Percentiles rank a stretch among this genome's conserved stretches.
phyloP scores from a whole-genome alignment of 2,888 invertebrate species.

The Cerceris rybyensis region DNA sequence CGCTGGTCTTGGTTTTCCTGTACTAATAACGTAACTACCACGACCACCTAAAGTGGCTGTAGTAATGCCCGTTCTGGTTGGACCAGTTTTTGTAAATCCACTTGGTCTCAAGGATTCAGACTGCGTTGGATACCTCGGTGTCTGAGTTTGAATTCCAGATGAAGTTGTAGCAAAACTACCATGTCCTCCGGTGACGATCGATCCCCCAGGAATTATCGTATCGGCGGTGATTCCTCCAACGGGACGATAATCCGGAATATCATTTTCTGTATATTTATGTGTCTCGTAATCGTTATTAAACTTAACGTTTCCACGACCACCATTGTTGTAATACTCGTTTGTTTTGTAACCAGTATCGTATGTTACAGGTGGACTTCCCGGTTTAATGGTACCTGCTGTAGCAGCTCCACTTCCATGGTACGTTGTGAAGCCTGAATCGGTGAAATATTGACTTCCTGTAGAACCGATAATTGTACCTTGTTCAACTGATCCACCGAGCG shows the following conservation, averaged over 20 bases:
- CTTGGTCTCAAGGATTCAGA: conserved; percentile 57
- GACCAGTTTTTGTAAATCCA: conserved; percentile 78
- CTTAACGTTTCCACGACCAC: conserved; percentile 72
- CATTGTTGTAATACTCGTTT: conserved; percentile 75
- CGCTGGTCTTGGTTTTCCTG: conserved; percentile 61
- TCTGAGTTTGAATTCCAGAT: conserved; percentile 33
- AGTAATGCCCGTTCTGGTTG: conserved; percentile 77
- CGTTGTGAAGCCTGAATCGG: conserved; percentile 21
- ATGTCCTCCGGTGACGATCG: conserved; percentile 62
- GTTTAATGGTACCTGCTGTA: conserved; percentile 9
- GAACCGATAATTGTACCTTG: conserved; percentile 51
- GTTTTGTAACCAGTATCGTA: conserved; percentile 67
- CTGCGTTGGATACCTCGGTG: conserved; percentile 23
- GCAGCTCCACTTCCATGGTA: conserved; percentile 15
- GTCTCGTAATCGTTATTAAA: conserved; percentile 74
- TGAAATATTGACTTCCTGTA: conserved; percentile 20
- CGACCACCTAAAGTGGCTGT: conserved; percentile 77
- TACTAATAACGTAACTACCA: conserved; percentile 75
- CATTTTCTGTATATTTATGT: conserved; percentile 75
- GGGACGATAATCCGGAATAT: conserved; percentile 74
- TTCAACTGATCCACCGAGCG: conserved; percentile 42
- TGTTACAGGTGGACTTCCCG: conserved; percentile 23
- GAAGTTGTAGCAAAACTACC: background rate
- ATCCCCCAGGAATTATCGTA: conserved; percentile 73
- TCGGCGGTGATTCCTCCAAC: conserved; percentile 74